Percentiles rank a stretch among this genome's conserved stretches.
Evolutionary conservation across 2,797 vertebrate species (phyloP).

Genomic region (Pipistrellus pipistrellus): DNA sequence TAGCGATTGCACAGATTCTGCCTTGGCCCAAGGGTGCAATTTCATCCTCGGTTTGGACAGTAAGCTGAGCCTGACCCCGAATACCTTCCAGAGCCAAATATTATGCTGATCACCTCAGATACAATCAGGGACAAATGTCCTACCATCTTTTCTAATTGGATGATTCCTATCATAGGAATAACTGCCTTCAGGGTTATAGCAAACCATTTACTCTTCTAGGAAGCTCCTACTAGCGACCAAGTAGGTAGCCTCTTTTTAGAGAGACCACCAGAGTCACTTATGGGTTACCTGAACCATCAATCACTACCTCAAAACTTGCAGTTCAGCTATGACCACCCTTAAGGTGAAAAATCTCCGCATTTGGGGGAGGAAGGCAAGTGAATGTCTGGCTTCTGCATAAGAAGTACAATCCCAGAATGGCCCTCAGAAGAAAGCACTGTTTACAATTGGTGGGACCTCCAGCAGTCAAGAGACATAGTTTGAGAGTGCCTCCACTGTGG

Average conservation of each 20-base stretch:
- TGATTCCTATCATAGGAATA: constrained; percentile 1
- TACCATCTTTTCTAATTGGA: background rate
- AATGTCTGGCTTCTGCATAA: background rate
- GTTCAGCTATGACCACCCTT: background rate
- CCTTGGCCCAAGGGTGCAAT: background rate
- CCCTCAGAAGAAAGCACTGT: background rate
- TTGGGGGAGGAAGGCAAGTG: background rate
- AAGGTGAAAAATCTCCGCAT: background rate
- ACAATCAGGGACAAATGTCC: constrained; percentile 38
- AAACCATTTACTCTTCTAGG: constrained; percentile 21
- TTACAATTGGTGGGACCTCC: background rate
- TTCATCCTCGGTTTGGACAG: background rate
- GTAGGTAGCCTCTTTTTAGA: background rate
- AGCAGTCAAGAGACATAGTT: background rate
- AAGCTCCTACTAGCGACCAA: background rate
- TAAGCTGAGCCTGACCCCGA: background rate
- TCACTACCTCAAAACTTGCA: background rate
- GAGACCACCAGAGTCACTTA: background rate
- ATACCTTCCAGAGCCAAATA: background rate
- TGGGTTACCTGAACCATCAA: background rate
- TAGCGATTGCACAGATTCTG: constrained; percentile 22
- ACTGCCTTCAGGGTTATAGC: background rate
- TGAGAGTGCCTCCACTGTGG: background rate
- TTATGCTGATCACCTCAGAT: background rate
- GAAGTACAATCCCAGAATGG: background rate